Evolutionary conservation across 2,113 vertebrate species (phyloP).

Genomic region (Myanophis thanlyinensis): DNA sequence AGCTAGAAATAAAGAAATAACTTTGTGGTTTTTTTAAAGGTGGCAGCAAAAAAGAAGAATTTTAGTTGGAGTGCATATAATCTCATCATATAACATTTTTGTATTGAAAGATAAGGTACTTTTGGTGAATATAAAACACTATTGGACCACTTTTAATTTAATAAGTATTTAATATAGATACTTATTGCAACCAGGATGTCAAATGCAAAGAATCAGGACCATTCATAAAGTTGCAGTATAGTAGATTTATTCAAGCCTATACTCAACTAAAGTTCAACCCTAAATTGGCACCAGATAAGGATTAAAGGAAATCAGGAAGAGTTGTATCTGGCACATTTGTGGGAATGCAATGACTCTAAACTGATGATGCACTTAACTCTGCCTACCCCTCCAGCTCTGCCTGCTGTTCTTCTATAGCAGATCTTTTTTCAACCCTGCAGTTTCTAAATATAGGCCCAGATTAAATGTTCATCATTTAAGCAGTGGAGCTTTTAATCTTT

Average conservation of each 20-base stretch:
- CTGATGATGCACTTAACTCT: not conserved
- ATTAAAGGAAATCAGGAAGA: not conserved
- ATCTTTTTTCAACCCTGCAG: not conserved
- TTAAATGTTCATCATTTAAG: not conserved
- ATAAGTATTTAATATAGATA: not conserved
- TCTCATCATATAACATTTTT: not conserved
- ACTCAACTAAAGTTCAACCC: not conserved
- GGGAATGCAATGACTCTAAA: not conserved
- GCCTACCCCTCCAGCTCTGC: not conserved
- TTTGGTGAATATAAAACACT: not conserved
- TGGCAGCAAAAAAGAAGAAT: not conserved
- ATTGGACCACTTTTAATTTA: too few species aligned
- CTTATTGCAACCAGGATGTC: not conserved
- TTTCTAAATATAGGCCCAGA: not conserved
- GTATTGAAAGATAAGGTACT: not conserved
- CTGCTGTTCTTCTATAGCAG: not conserved
- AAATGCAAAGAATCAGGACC: not conserved
- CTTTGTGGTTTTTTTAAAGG: too few species aligned
- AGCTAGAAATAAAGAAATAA: not conserved
- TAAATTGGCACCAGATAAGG: not conserved
- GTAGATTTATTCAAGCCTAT: not conserved
- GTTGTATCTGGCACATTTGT: not conserved
- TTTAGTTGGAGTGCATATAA: not conserved
- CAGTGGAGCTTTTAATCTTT: not conserved
- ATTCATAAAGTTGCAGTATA: not conserved